A percentile compares a stretch with the other conserved stretches of the same genome.
Evolutionary conservation across 2,113 vertebrate genomes (phyloP).

Genomic region (Micronisus gabar): DNA sequence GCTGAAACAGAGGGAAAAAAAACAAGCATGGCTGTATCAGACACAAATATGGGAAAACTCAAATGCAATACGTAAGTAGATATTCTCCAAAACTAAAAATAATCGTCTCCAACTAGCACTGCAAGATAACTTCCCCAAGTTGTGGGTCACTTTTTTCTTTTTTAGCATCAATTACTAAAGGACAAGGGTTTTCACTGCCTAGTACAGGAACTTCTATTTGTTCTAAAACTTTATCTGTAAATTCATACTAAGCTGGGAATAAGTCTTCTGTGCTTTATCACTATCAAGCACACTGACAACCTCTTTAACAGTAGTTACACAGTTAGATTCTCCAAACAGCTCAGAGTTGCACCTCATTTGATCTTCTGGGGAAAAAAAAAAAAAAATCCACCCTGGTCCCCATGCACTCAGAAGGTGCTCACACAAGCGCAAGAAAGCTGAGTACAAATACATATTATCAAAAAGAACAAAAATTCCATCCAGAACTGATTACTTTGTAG

Average conservation of each 20-base stretch:
- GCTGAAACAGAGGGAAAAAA: conserved; percentile 63
- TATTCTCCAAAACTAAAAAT: background rate
- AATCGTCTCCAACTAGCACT: background rate
- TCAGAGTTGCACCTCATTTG: background rate
- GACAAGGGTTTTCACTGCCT: background rate
- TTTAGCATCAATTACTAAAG: background rate
- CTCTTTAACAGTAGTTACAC: background rate
- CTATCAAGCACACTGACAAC: background rate
- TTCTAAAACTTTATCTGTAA: background rate
- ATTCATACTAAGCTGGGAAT: background rate
- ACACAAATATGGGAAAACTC: background rate
- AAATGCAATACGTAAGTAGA: background rate
- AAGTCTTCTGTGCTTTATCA: background rate
- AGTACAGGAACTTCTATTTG: background rate
- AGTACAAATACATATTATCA: background rate
- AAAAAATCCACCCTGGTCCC: background rate
- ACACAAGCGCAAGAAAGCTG: background rate
- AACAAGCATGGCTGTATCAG: background rate
- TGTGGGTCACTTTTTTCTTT: background rate
- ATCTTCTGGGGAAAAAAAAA: background rate
- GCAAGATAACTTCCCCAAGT: background rate
- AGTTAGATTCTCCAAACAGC: background rate
- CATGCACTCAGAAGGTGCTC: background rate
- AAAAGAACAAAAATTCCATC: background rate
- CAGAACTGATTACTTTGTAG: background rate